A percentile compares a stretch with the other conserved stretches of the same genome.
Evolutionary conservation across 2,797 vertebrate species (phyloP).

Genomic region (Pitangus sulphuratus): DNA sequence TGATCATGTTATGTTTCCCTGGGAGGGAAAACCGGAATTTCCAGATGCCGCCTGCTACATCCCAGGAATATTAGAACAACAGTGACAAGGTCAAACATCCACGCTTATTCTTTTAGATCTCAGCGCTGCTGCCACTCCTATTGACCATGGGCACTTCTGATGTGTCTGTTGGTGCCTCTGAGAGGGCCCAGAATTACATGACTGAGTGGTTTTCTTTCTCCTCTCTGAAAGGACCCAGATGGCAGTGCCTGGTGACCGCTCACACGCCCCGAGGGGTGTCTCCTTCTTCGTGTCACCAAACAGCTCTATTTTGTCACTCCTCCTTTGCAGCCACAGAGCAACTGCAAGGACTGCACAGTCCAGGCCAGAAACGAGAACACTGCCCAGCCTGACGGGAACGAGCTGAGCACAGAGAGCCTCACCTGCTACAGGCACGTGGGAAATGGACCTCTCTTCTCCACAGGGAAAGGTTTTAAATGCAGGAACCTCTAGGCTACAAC

Average conservation of each 20-base stretch:
- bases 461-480: neutral
- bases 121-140: neutral
- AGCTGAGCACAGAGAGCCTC: neutral
- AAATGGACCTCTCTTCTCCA: neutral
- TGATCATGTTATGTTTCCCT: neutral
- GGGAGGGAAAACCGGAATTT: slow-evolving; percentile 7
- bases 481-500: neutral
- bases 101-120: neutral
- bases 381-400: neutral
- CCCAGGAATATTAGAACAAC: neutral
- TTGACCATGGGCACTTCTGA: neutral
- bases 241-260: neutral
- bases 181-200: neutral
- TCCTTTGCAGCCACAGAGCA: neutral
- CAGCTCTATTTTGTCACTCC: neutral
- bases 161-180: neutral
- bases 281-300: neutral
- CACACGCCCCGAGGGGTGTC: neutral
- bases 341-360: neutral
- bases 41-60: neutral
- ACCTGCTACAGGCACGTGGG: neutral
- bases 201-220: neutral
- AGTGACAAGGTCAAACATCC: neutral
- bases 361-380: neutral
- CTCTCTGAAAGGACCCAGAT: slow-evolving; percentile 1